phyloP scores from a whole-genome alignment of 2,888 invertebrate species.

The Athripsodes cinereus region DNA sequence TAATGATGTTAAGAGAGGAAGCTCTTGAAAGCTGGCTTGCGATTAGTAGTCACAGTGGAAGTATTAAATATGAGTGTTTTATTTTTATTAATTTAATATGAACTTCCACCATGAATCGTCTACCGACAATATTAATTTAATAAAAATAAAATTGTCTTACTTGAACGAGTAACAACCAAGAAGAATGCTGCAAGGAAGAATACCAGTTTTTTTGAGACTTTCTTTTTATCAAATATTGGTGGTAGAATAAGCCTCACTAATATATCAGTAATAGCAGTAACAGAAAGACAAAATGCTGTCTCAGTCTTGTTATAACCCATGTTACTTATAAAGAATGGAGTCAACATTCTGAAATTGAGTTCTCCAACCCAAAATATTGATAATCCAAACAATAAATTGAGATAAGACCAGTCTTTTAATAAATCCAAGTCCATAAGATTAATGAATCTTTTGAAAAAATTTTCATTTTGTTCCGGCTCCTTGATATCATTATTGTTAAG shows the following conservation, averaged over 20 bases:
- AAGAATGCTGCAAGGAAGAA: conserved; percentile 67
- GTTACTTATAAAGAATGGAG: conserved; percentile 60
- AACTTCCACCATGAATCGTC: background rate
- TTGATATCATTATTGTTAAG: conserved; percentile 24
- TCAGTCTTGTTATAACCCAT: conserved; percentile 59
- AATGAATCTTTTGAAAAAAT: conserved; percentile 53
- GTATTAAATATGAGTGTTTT: too few species aligned
- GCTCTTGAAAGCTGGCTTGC: too few species aligned
- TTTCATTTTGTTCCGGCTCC: conserved; percentile 31
- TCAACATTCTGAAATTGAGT: conserved; percentile 68
- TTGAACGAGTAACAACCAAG: conserved; percentile 65
- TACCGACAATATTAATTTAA: background rate
- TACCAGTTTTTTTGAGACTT: conserved; percentile 62
- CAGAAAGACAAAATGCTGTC: conserved; percentile 66
- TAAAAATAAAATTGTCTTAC: conserved; percentile 49
- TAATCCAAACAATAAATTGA: conserved; percentile 65
- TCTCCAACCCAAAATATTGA: conserved; percentile 71
- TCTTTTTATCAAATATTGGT: conserved; percentile 64
- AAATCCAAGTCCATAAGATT: conserved; percentile 65
- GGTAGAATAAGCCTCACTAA: conserved; percentile 66
- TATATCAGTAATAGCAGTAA: conserved; percentile 70
- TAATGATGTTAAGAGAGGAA: too few species aligned
- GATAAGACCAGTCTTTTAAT: conserved; percentile 64
- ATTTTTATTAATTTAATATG: too few species aligned
- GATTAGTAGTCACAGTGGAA: too few species aligned